A percentile compares a stretch with the other conserved stretches of the same genome.
These are phyloP conservation scores for Hermatobates lingyangjiaoensis DNA, from an alignment of 1,140 invertebrate genomes.

Conservation along the genomic window DNA sequence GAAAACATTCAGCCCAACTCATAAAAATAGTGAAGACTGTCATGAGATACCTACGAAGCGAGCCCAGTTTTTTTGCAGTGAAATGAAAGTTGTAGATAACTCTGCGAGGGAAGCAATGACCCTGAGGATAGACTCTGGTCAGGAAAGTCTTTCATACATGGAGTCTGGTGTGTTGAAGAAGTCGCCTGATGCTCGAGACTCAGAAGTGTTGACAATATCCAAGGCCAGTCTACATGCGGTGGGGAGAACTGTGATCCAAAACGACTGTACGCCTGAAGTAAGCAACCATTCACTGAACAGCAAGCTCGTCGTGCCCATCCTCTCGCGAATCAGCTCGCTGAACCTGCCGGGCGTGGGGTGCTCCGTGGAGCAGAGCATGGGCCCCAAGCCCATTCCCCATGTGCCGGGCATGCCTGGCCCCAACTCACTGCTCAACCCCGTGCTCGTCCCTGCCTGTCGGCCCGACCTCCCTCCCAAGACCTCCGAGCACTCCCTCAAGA, in stretches of 20 bases:
- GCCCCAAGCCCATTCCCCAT: conserved; percentile 56
- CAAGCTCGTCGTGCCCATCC: conserved; percentile 33
- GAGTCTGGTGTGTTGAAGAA: not conserved
- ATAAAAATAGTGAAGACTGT: not conserved
- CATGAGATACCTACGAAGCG: conserved; percentile 4
- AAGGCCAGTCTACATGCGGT: conserved; percentile 25
- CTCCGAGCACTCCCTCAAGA: conserved; percentile 14
- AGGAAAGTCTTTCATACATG: too few species aligned
- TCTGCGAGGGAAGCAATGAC: conserved; percentile 45
- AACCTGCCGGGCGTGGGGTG: conserved; percentile 21
- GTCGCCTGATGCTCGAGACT: not conserved
- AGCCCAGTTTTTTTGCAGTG: conserved; percentile 50
- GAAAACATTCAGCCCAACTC: conserved; percentile 6
- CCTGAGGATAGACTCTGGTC: conserved; percentile 37
- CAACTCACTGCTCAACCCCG: conserved; percentile 11
- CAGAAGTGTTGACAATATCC: conserved; percentile 23
- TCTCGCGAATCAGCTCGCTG: conserved; percentile 21
- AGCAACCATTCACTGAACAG: conserved; percentile 18
- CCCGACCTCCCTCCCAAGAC: conserved; percentile 6
- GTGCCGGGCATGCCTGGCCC: conserved; percentile 74
- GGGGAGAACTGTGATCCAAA: conserved; percentile 23
- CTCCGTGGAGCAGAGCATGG: too few species aligned
- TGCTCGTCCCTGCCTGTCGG: conserved; percentile 9
- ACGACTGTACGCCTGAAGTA: conserved; percentile 20
- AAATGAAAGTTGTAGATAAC: conserved; percentile 49